A percentile compares a stretch with the other conserved stretches of the same genome.
These are phyloP conservation scores for Drosophila lowei DNA, from an alignment of 1,140 invertebrate species.

Conservation along the genomic window DNA sequence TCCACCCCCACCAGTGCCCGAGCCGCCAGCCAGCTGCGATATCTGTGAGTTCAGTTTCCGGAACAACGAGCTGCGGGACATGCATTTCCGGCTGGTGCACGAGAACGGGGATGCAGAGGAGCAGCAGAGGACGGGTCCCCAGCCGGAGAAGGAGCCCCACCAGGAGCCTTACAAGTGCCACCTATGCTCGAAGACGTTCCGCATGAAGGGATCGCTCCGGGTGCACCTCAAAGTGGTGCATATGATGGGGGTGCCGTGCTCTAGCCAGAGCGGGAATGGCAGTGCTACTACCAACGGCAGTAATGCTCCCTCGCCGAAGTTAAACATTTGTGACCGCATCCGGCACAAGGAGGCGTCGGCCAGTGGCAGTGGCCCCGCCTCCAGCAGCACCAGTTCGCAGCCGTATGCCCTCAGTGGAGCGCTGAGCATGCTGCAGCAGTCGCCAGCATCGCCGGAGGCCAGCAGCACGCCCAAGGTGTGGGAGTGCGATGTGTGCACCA, in stretches of 20 bases:
- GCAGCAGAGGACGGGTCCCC: background rate
- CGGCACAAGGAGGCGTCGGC: conserved; percentile 63
- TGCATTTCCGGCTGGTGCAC: conserved; percentile 90
- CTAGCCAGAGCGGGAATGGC: conserved; percentile 18
- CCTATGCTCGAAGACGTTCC: conserved; percentile 90
- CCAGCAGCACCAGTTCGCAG: conserved; percentile 28
- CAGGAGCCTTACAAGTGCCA: conserved; percentile 88
- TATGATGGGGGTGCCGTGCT: conserved; percentile 83
- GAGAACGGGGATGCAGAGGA: conserved; percentile 82
- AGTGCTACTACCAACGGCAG: conserved; percentile 5
- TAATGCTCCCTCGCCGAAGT: conserved; percentile 48
- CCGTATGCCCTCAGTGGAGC: conserved; percentile 66
- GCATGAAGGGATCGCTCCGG: conserved; percentile 91
- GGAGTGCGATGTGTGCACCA: conserved; percentile 93
- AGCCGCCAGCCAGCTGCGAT: conserved; percentile 84
- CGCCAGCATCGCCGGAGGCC: conserved; percentile 19
- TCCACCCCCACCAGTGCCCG: background rate
- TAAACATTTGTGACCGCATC: conserved; percentile 81
- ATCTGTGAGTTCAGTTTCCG: conserved; percentile 89
- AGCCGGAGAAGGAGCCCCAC: conserved; percentile 13
- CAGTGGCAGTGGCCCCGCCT: conserved; percentile 1
- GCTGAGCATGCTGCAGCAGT: conserved; percentile 67
- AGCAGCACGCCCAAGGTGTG: conserved; percentile 85
- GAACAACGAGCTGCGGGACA: conserved; percentile 87
- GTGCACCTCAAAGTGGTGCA: conserved; percentile 92